Evolutionary conservation across 35 echinoderm and acorn worm species (phyloP).

Genomic region (Ophiothrix spiculata): DNA sequence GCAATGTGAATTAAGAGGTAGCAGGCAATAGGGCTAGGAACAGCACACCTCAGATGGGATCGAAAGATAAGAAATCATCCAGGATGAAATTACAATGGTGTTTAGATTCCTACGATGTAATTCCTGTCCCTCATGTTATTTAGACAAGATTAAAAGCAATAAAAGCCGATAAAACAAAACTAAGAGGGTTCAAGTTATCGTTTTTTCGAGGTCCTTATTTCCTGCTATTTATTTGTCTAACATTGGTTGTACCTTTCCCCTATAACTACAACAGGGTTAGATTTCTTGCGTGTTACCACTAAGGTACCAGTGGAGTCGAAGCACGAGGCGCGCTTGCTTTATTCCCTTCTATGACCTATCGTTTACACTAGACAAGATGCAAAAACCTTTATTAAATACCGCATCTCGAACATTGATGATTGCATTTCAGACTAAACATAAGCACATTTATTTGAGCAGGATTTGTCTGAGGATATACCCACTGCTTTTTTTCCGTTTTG

Average conservation of each 20-base stretch:
- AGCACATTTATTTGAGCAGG: not conserved
- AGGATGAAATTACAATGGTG: constrained; percentile 5
- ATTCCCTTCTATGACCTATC: not conserved
- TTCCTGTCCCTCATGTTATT: not conserved
- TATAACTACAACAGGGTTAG: not conserved
- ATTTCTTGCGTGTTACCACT: not conserved
- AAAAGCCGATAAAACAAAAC: not conserved
- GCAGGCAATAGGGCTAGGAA: no score
- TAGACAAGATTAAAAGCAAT: constrained; percentile 13
- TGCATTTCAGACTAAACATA: not conserved
- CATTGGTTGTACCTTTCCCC: not conserved
- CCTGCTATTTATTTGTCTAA: constrained; percentile 2
- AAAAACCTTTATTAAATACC: no score
- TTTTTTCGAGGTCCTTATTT: not conserved
- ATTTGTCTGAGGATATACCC: constrained; percentile 4
- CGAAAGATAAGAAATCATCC: not conserved
- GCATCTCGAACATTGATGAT: not conserved
- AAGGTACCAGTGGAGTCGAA: not conserved
- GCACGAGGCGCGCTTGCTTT: not conserved
- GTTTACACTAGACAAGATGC: not conserved
- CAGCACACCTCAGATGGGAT: no score
- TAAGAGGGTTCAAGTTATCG: not conserved
- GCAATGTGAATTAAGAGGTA: no score
- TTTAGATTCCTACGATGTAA: not conserved
- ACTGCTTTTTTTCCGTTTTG: constrained; percentile 7